Conservation (phyloP, 1,140 invertebrate genomes). For the Samia ricini region DNA sequence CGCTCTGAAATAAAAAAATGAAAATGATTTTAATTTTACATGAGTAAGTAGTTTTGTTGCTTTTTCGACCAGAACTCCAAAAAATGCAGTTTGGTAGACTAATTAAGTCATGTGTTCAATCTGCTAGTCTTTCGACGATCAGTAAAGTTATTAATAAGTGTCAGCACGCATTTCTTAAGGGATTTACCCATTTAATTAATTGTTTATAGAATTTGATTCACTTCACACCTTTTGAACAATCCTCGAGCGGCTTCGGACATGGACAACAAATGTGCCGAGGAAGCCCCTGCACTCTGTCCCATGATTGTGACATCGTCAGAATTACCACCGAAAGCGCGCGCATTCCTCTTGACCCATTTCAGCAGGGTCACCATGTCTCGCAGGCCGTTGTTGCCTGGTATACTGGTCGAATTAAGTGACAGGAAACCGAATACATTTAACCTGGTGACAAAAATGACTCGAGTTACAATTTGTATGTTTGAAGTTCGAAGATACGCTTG, state of each 20-base stretch:
- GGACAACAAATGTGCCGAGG: constrained; percentile 67
- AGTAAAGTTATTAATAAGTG: too few relatives aligned
- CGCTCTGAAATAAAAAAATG: constrained; percentile 39
- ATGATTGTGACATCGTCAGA: constrained; percentile 78
- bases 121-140: too few relatives aligned
- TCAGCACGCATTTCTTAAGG: too few relatives aligned
- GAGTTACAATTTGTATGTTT: too few relatives aligned
- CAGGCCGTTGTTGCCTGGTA: constrained; percentile 84
- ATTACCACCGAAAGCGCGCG: constrained; percentile 83
- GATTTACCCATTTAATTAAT: too few relatives aligned
- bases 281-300: constrained; percentile 80
- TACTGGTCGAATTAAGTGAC: constrained; percentile 75
- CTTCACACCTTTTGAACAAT: constrained; percentile 47
- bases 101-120: too few relatives aligned
- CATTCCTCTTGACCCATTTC: constrained; percentile 81
- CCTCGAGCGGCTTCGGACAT: constrained; percentile 61
- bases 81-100: too few relatives aligned
- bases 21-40: too few relatives aligned
- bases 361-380: constrained; percentile 82
- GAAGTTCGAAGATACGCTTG: too few relatives aligned
- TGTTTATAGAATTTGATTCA: neutral
- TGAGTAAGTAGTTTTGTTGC: too few relatives aligned
- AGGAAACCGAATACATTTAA: constrained; percentile 77
- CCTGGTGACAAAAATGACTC: constrained; percentile 28
- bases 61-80: too few relatives aligned